These are phyloP conservation scores for Nomada lathburiana DNA, from an alignment of 2,888 invertebrate genomes.

Conservation along the genomic window DNA sequence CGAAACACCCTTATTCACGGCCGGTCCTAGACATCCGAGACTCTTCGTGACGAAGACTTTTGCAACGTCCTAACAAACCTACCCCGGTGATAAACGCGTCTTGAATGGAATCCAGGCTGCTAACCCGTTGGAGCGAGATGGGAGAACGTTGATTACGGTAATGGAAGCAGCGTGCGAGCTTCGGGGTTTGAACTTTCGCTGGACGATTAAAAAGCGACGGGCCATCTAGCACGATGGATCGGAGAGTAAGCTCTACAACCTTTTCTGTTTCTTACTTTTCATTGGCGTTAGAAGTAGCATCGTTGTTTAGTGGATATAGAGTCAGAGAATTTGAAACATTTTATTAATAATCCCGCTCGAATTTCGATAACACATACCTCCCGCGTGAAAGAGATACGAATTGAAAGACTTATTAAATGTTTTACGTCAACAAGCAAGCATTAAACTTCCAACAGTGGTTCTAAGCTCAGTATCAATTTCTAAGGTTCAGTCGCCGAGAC, in stretches of 20 bases:
- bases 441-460: too few relatives aligned
- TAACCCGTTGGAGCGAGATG: neutral
- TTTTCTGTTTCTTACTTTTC: neutral
- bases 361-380: too few relatives aligned
- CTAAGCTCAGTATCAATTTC: too few relatives aligned
- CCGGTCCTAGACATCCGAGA: slow-evolving; percentile 45
- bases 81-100: slow-evolving; percentile 45
- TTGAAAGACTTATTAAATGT: too few relatives aligned
- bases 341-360: too few relatives aligned
- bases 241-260: neutral
- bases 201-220: slow-evolving; percentile 7
- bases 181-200: slow-evolving; percentile 33
- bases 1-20: too few relatives aligned
- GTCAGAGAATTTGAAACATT: too few relatives aligned
- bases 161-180: slow-evolving; percentile 31
- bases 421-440: neutral
- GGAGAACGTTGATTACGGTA: slow-evolving; percentile 37
- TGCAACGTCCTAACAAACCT: slow-evolving; percentile 32
- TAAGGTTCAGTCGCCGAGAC: too few relatives aligned
- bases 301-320: too few relatives aligned
- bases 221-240: neutral
- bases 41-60: slow-evolving; percentile 49
- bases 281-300: too few relatives aligned
- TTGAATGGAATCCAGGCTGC: slow-evolving; percentile 44
- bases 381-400: too few relatives aligned